Evolutionary conservation across 1,140 invertebrate species (phyloP).

Genomic region (Drosophila auraria): DNA sequence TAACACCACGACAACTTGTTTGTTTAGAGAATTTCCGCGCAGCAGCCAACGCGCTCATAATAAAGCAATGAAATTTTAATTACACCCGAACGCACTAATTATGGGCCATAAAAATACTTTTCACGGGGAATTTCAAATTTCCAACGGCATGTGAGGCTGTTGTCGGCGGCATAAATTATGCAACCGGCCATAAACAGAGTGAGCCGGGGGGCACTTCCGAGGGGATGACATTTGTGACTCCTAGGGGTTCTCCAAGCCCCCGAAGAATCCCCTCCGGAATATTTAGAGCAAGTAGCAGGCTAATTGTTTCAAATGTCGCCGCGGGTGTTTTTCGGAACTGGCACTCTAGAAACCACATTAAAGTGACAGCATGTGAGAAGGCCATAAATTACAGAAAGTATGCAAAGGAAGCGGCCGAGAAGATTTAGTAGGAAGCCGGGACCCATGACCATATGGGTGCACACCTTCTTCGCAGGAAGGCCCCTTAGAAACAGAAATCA

Average conservation of each 20-base stretch:
- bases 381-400: constrained; percentile 73
- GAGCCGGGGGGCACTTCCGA: constrained; percentile 35
- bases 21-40: constrained; percentile 19
- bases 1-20: constrained; percentile 13
- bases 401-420: constrained; percentile 55
- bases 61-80: constrained; percentile 50
- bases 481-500: constrained; percentile 56
- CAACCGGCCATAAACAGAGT: constrained; percentile 42
- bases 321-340: constrained; percentile 53
- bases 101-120: constrained; percentile 49
- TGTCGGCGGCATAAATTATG: constrained; percentile 68
- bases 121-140: constrained; percentile 22
- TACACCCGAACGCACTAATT: constrained; percentile 37
- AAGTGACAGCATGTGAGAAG: constrained; percentile 83
- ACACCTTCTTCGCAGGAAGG: constrained; percentile 55
- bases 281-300: constrained; percentile 36
- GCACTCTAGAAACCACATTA: constrained; percentile 81
- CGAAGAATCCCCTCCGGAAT: constrained; percentile 1
- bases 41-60: constrained; percentile 19
- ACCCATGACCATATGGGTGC: constrained; percentile 70
- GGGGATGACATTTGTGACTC: constrained; percentile 45
- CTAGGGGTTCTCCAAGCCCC: constrained; percentile 8
- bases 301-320: constrained; percentile 79
- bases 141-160: constrained; percentile 49
- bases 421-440: constrained; percentile 70